Conservation (phyloP, 2,113 vertebrate genomes). For the Nipponia nippon region DNA sequence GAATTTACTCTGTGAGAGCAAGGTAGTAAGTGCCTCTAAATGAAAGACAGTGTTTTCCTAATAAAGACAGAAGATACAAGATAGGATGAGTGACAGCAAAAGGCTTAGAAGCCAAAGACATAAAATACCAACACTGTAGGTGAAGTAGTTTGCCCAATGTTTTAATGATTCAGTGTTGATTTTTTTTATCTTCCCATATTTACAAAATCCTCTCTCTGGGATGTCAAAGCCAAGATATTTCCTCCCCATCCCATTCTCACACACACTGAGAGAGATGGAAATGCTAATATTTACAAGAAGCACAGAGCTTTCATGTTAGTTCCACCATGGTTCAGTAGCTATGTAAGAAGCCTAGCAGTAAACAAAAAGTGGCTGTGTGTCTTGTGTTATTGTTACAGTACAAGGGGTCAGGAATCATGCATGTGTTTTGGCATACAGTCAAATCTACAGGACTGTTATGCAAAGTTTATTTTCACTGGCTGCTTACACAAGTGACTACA, state of each 20-base stretch:
- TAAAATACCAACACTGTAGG: neutral
- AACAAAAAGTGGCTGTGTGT: conserved; percentile 50
- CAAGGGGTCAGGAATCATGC: conserved; percentile 53
- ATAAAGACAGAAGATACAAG: neutral
- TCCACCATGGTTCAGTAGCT: conserved; percentile 55
- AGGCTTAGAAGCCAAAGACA: neutral
- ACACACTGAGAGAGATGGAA: conserved; percentile 10
- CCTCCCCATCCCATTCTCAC: neutral
- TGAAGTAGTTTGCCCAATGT: neutral
- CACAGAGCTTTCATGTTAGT: conserved; percentile 47
- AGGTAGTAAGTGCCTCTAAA: neutral
- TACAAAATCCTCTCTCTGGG: neutral
- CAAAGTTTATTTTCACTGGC: conserved; percentile 66
- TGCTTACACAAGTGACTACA: conserved; percentile 57
- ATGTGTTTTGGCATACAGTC: conserved; percentile 40
- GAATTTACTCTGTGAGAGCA: neutral
- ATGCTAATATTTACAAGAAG: conserved; percentile 53
- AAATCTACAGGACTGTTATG: conserved; percentile 39
- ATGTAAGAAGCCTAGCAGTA: conserved; percentile 45
- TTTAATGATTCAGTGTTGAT: neutral
- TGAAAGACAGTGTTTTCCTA: neutral
- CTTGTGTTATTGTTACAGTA: conserved; percentile 50
- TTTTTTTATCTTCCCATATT: neutral
- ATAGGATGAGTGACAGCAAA: neutral
- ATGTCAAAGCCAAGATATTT: neutral